Conservation (phyloP, 2,888 invertebrate genomes). For the Gastracanthus pulcherrimus region DNA sequence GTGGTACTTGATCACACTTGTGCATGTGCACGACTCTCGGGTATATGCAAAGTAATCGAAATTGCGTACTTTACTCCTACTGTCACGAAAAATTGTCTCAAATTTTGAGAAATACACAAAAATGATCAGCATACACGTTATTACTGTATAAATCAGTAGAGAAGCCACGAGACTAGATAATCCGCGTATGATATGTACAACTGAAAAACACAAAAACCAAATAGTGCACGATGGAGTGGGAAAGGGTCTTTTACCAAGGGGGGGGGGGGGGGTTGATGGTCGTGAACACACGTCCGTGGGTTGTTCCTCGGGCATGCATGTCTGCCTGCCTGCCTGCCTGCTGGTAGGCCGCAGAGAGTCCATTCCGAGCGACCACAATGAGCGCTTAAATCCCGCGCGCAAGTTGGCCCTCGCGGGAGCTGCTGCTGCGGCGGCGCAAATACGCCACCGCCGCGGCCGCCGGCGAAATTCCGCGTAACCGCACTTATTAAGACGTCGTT, state of each 20-base stretch:
- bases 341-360: conserved; percentile 71
- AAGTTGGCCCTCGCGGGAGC: conserved; percentile 57
- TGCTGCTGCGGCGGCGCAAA: too few relatives aligned
- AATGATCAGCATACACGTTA: too few relatives aligned
- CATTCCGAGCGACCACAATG: conserved; percentile 74
- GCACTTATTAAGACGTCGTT: conserved; percentile 76
- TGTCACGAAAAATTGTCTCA: too few relatives aligned
- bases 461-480: conserved; percentile 71
- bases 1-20: too few relatives aligned
- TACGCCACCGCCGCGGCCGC: conserved; percentile 63
- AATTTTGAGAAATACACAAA: too few relatives aligned
- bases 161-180: too few relatives aligned
- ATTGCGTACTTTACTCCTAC: too few relatives aligned
- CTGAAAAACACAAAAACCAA: neutral
- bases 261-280: neutral
- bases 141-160: too few relatives aligned
- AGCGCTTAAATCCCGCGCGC: conserved; percentile 58
- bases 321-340: conserved; percentile 47
- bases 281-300: neutral
- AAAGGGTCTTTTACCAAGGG: neutral
- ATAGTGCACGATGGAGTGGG: neutral
- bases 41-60: too few relatives aligned
- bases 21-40: too few relatives aligned
- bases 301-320: conserved; percentile 60
- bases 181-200: neutral